phyloP scores from a whole-genome alignment of 2,888 invertebrate species.

The Apoderus coryli region DNA sequence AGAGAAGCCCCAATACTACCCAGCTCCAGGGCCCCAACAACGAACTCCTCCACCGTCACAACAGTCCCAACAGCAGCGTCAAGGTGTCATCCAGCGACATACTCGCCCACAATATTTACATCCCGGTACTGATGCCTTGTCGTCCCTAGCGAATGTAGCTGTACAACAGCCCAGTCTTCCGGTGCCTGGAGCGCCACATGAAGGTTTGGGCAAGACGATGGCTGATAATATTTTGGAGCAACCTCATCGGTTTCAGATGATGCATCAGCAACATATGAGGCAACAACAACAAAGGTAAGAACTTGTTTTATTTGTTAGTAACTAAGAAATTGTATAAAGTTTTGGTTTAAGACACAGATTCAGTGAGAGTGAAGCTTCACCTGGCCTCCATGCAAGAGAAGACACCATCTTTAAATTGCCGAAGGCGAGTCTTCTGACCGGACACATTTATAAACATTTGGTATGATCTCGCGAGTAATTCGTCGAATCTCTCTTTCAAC shows the following conservation, averaged over 20 bases:
- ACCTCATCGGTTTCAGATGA: conserved; percentile 33
- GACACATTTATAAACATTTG: no score
- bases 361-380: no score
- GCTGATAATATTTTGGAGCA: conserved; percentile 38
- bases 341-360: no score
- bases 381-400: no score
- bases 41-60: conserved; percentile 28
- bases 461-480: no score
- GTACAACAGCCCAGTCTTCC: conserved; percentile 79
- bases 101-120: conserved; percentile 40
- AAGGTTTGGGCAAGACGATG: conserved; percentile 39
- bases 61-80: conserved; percentile 34
- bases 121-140: conserved; percentile 70
- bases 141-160: conserved; percentile 81
- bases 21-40: conserved; percentile 25
- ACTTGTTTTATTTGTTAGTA: no score
- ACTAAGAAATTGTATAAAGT: no score
- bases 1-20: conserved; percentile 30
- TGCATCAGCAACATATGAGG: conserved; percentile 32
- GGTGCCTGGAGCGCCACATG: conserved; percentile 48
- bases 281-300: conserved; percentile 32
- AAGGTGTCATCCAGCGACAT: conserved; percentile 65
- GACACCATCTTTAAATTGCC: no score
- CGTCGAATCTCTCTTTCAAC: no score
- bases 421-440: no score